A percentile compares a stretch with the other conserved stretches of the same genome.
Evolutionary conservation across 2,888 invertebrate species (phyloP).

Genomic region (Disparrhopalites patrizii): DNA sequence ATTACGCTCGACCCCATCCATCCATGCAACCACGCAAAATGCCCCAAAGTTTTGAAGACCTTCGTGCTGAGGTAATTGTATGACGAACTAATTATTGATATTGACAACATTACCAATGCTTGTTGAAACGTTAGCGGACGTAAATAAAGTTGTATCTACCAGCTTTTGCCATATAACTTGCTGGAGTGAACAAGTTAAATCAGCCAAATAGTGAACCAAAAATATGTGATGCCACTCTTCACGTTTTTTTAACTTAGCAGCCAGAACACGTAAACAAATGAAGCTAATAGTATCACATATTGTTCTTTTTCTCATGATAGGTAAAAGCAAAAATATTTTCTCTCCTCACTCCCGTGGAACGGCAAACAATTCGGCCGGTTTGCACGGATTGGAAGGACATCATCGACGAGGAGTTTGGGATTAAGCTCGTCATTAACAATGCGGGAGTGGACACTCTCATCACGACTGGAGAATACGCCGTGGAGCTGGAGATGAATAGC

Average conservation of each 20-base stretch:
- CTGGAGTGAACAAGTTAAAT: too few species aligned
- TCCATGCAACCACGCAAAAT: too few species aligned
- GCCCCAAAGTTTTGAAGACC: slow-evolving; percentile 11
- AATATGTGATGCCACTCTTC: too few species aligned
- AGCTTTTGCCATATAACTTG: not conserved
- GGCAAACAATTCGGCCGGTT: slow-evolving; percentile 35
- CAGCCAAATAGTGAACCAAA: too few species aligned
- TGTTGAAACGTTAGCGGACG: not conserved
- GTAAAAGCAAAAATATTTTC: slow-evolving; percentile 35
- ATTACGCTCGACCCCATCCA: too few species aligned
- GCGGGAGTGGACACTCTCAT: slow-evolving; percentile 32
- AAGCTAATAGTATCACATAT: not conserved
- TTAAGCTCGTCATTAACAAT: slow-evolving; percentile 38
- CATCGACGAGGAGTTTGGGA: slow-evolving; percentile 38
- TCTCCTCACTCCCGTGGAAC: slow-evolving; percentile 29
- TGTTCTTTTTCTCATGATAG: not conserved
- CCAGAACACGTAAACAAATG: not conserved
- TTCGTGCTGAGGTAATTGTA: slow-evolving; percentile 10
- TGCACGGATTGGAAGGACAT: slow-evolving; percentile 36
- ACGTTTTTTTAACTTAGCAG: too few species aligned
- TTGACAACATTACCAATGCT: too few species aligned
- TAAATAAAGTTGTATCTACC: not conserved
- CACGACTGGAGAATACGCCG: slow-evolving; percentile 29
- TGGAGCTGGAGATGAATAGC: slow-evolving; percentile 40
- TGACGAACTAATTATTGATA: too few species aligned